phyloP scores from a whole-genome alignment of 2,888 invertebrate genomes.

The Blastobasis lacticolella region DNA sequence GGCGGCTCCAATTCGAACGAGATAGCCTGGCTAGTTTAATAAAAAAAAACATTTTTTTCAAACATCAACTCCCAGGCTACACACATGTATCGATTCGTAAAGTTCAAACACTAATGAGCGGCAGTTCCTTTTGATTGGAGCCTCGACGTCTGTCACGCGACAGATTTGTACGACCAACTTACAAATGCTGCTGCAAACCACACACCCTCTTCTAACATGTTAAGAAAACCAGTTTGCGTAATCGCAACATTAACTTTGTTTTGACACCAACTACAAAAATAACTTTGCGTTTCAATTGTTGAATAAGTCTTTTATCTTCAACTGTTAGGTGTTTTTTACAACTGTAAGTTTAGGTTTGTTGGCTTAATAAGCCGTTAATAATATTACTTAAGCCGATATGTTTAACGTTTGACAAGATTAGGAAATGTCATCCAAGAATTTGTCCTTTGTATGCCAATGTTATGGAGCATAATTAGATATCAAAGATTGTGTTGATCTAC shows the following conservation, averaged over 20 bases:
- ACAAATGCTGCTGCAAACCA: not conserved
- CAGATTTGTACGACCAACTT: conserved; percentile 25
- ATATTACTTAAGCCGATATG: conserved; percentile 42
- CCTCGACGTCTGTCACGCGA: conserved; percentile 38
- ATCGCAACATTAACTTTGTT: no score
- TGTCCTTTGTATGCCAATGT: conserved; percentile 1
- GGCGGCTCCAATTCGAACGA: no score
- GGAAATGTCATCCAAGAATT: conserved; percentile 15
- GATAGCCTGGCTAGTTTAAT: no score
- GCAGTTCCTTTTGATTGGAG: conserved; percentile 34
- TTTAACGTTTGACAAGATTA: conserved; percentile 37
- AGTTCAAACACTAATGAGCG: conserved; percentile 43
- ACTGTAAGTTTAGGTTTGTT: conserved; percentile 15
- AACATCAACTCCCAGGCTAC: not conserved
- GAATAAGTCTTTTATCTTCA: not conserved
- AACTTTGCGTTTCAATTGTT: no score
- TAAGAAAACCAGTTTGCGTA: no score
- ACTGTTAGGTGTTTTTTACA: not conserved
- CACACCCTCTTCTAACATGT: not conserved
- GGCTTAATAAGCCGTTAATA: conserved; percentile 45
- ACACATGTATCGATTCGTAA: conserved; percentile 39
- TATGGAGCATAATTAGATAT: no score
- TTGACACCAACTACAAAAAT: no score
- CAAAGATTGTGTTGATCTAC: no score
- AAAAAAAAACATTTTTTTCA: no score